Conservation (phyloP, 2,113 vertebrate genomes). For the Rhabdomys dilectus region DNA sequence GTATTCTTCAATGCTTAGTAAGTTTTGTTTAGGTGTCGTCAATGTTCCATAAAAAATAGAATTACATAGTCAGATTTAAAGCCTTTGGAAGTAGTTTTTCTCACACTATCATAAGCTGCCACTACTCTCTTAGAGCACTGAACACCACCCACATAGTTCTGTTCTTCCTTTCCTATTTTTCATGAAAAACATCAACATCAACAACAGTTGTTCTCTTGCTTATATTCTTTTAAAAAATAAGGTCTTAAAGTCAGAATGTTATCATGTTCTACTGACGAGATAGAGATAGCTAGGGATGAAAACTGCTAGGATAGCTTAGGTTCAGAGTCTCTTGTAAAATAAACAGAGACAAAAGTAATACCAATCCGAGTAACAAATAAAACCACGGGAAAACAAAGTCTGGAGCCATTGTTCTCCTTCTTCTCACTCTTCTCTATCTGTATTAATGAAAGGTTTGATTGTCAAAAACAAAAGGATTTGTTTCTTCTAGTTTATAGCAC, state of each 20-base stretch:
- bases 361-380: neutral
- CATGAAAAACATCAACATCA: neutral
- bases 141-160: neutral
- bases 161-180: neutral
- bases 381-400: neutral
- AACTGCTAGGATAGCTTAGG: neutral
- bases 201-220: neutral
- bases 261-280: neutral
- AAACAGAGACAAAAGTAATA: neutral
- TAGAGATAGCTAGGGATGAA: neutral
- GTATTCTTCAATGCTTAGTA: neutral
- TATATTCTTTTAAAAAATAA: slow-evolving; percentile 24
- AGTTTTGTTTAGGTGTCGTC: neutral
- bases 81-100: slow-evolving; percentile 7
- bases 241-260: neutral
- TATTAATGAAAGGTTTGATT: neutral
- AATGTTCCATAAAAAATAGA: neutral
- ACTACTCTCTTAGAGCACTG: neutral
- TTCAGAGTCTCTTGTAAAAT: neutral
- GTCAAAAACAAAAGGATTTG: neutral
- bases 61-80: neutral
- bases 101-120: neutral
- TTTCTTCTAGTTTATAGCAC: neutral
- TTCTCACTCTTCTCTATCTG: neutral
- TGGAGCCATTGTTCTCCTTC: neutral